Evolutionary conservation across 2,797 vertebrate species (phyloP).

Genomic region (Novumbra hubbsi): DNA sequence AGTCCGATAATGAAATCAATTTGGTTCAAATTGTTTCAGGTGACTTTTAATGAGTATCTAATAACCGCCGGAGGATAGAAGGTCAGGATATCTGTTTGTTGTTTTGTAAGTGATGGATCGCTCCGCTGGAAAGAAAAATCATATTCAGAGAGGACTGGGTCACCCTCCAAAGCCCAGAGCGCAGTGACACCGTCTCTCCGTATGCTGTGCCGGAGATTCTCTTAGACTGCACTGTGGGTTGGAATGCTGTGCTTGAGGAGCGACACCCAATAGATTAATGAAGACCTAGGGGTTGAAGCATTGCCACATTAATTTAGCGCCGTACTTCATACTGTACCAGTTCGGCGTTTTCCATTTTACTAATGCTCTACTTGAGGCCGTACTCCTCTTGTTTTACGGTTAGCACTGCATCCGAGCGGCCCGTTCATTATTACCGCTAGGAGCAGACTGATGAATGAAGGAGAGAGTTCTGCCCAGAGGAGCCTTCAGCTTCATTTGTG

Average conservation of each 20-base stretch:
- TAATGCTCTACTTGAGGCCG: slow-evolving; percentile 2
- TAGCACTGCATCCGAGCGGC: slow-evolving; percentile 60
- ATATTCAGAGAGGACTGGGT: slow-evolving; percentile 57
- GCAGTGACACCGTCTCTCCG: slow-evolving; percentile 56
- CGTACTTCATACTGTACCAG: neutral
- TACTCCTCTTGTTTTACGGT: slow-evolving; percentile 45
- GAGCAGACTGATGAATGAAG: slow-evolving; percentile 67
- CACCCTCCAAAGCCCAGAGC: slow-evolving; percentile 64
- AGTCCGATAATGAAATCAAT: slow-evolving; percentile 98
- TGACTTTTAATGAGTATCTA: slow-evolving; percentile 80
- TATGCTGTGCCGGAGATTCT: slow-evolving; percentile 53
- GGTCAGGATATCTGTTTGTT: slow-evolving; percentile 74
- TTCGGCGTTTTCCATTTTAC: neutral
- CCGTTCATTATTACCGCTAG: slow-evolving; percentile 58
- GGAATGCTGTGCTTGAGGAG: neutral
- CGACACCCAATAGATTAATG: neutral
- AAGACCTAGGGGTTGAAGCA: neutral
- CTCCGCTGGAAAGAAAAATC: slow-evolving; percentile 57
- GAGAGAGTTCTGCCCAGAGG: slow-evolving; percentile 62
- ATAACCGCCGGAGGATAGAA: slow-evolving; percentile 71
- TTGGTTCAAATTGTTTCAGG: slow-evolving; percentile 86
- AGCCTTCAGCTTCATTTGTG: slow-evolving; percentile 71
- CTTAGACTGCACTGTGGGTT: slow-evolving; percentile 54
- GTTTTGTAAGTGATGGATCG: slow-evolving; percentile 66
- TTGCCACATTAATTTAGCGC: neutral